phyloP scores from a whole-genome alignment of 2,797 vertebrate species.

The Loris lydekkerianus region DNA sequence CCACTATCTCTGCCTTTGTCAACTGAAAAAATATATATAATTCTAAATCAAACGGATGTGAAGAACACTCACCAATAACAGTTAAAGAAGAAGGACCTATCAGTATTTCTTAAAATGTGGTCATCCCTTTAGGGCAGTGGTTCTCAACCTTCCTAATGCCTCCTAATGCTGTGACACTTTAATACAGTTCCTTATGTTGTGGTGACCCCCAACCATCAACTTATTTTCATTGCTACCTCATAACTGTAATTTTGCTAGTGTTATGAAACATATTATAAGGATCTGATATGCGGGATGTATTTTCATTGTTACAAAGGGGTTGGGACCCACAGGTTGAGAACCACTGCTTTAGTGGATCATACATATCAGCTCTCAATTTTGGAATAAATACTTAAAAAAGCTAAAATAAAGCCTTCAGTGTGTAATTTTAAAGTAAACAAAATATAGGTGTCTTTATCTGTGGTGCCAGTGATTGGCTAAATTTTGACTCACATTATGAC shows the following conservation, averaged over 20 bases:
- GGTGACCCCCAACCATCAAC: too few species aligned
- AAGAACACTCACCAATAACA: neutral
- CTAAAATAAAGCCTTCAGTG: neutral
- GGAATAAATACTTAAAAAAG: neutral
- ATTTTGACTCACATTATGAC: neutral
- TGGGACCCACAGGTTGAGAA: too few species aligned
- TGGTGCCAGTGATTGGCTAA: neutral
- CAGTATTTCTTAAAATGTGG: neutral
- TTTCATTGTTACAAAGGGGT: too few species aligned
- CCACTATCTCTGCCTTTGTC: neutral
- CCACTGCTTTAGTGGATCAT: neutral
- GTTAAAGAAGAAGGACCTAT: neutral
- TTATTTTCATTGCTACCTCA: too few species aligned
- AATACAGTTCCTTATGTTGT: too few species aligned
- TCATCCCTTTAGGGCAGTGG: neutral
- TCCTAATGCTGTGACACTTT: too few species aligned
- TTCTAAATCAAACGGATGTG: neutral
- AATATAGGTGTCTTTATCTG: neutral
- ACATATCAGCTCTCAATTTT: neutral
- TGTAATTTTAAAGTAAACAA: neutral
- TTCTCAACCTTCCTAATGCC: too few species aligned
- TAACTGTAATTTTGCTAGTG: too few species aligned
- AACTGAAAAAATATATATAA: neutral
- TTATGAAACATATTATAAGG: too few species aligned
- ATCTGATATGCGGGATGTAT: too few species aligned